Evolutionary conservation across 2,797 vertebrate genomes (phyloP).

Genomic region (Tokudaia tokunoshimensis): DNA sequence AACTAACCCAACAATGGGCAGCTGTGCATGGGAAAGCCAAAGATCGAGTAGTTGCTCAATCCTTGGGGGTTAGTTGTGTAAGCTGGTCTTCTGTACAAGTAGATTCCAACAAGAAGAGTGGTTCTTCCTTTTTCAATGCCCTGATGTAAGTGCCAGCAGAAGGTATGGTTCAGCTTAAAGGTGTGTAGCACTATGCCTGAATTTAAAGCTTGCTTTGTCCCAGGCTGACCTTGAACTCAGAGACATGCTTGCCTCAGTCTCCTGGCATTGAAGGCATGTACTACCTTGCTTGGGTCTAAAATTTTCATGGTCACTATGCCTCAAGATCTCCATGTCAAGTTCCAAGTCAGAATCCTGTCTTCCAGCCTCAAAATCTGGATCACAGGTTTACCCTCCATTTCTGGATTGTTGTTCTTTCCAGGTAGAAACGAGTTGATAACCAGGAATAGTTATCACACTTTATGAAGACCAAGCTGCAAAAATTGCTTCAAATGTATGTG

Average conservation of each 20-base stretch:
- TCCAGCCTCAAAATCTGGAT: neutral
- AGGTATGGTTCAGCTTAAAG: neutral
- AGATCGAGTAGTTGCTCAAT: neutral
- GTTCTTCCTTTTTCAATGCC: neutral
- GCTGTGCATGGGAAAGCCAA: neutral
- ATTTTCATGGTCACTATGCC: neutral
- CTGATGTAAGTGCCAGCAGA: neutral
- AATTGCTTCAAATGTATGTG: neutral
- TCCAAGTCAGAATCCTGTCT: neutral
- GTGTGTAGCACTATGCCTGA: accelerated
- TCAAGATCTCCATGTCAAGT: neutral
- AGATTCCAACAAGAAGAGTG: neutral
- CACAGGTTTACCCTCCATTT: no score
- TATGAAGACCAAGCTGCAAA: neutral
- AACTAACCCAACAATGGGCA: neutral
- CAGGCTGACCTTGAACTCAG: neutral
- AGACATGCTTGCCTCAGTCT: neutral
- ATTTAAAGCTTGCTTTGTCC: neutral
- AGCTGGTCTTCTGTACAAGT: neutral
- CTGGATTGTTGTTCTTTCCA: neutral
- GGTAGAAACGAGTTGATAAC: neutral
- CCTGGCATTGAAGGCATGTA: neutral
- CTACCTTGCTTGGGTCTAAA: neutral
- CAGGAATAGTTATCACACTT: neutral
- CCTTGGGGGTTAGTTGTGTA: neutral